phyloP scores from a whole-genome alignment of 1,140 invertebrate genomes.

The Scaptomyza graminum region DNA sequence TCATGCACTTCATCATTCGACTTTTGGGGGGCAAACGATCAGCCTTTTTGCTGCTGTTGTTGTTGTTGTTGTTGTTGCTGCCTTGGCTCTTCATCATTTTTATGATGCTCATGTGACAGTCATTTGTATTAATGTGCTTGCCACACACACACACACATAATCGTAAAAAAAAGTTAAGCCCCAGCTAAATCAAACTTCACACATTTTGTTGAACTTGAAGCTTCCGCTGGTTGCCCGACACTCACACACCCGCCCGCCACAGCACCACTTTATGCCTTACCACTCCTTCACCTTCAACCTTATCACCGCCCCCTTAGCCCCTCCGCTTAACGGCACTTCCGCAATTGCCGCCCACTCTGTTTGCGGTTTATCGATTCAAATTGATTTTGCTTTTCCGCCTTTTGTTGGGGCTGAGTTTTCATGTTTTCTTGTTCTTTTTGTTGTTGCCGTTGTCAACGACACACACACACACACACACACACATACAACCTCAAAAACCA shows the following conservation, averaged over 20 bases:
- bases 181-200: slow-evolving; percentile 66
- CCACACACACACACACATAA: slow-evolving; percentile 39
- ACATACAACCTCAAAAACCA: not conserved
- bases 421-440: slow-evolving; percentile 22
- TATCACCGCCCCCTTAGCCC: not conserved
- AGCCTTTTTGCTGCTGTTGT: slow-evolving; percentile 54
- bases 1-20: slow-evolving; percentile 50
- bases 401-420: slow-evolving; percentile 21
- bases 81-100: slow-evolving; percentile 68
- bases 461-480: slow-evolving; percentile 17
- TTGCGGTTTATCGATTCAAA: slow-evolving; percentile 75
- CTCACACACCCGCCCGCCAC: slow-evolving; percentile 12
- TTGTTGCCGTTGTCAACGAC: slow-evolving; percentile 33
- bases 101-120: slow-evolving; percentile 75
- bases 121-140: slow-evolving; percentile 72
- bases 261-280: slow-evolving; percentile 1
- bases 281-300: not conserved
- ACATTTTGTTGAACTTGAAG: slow-evolving; percentile 51
- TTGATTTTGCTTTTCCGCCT: slow-evolving; percentile 66
- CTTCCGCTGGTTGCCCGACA: slow-evolving; percentile 34
- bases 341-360: slow-evolving; percentile 41
- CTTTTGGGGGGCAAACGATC: slow-evolving; percentile 44
- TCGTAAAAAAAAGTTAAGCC: slow-evolving; percentile 56
- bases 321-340: slow-evolving; percentile 1
- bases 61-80: slow-evolving; percentile 32